Conservation (phyloP, 2,797 vertebrate genomes). For the Austrolebias charrua region DNA sequence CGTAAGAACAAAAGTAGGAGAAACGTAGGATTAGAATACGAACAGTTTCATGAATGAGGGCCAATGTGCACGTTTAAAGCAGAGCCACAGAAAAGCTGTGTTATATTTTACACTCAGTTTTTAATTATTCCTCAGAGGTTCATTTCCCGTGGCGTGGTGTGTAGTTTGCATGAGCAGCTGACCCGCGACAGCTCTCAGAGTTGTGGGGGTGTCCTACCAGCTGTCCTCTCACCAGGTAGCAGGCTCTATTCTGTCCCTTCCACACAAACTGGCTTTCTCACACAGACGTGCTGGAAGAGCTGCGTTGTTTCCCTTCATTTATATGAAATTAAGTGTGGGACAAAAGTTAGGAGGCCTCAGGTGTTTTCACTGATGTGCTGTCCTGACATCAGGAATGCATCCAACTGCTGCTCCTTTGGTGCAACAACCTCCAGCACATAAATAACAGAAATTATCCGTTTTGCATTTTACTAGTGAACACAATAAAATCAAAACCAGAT, state of each 20-base stretch:
- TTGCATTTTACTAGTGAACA: no score
- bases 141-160: constrained; percentile 50
- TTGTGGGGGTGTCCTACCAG: constrained; percentile 72
- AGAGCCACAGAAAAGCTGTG: constrained; percentile 56
- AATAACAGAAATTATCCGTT: background rate
- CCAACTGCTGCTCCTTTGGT: background rate
- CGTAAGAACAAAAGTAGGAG: no score
- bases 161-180: constrained; percentile 69
- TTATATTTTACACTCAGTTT: constrained; percentile 34
- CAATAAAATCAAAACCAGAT: no score
- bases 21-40: no score
- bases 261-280: constrained; percentile 52
- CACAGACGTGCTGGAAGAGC: constrained; percentile 23
- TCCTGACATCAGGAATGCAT: constrained; percentile 14
- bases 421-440: background rate
- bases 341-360: constrained; percentile 15
- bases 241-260: constrained; percentile 56
- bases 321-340: constrained; percentile 13
- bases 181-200: constrained; percentile 63
- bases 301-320: constrained; percentile 24
- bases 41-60: no score
- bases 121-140: constrained; percentile 46
- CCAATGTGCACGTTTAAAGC: constrained; percentile 15
- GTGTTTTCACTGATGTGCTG: constrained; percentile 9
- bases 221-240: constrained; percentile 75